phyloP scores from a whole-genome alignment of 64 coral and sea anemone genomes.

The Stichodactyla helianthus region DNA sequence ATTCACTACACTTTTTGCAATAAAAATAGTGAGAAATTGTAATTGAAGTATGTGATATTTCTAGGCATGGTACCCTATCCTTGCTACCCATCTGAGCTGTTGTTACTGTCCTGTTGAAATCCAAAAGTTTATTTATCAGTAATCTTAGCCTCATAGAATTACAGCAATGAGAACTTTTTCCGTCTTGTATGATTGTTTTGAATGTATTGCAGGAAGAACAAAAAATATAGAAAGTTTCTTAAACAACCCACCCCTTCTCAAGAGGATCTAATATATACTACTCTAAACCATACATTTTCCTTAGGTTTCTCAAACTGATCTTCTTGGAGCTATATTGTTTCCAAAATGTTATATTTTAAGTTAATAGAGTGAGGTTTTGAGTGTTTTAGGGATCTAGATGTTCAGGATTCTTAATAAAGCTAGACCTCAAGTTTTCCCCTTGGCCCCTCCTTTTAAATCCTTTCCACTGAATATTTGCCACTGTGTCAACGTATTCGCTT shows the following conservation, averaged over 20 bases:
- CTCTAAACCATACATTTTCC: background rate
- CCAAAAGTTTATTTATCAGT: background rate
- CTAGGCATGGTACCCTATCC: background rate
- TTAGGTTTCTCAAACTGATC: background rate
- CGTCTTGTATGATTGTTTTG: background rate
- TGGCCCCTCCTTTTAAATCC: conserved; percentile 33
- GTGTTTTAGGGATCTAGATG: background rate
- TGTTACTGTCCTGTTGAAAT: background rate
- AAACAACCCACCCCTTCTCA: background rate
- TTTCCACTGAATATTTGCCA: conserved; percentile 12
- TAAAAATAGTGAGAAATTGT: background rate
- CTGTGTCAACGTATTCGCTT: conserved; percentile 5
- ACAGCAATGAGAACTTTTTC: background rate
- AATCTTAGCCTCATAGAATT: background rate
- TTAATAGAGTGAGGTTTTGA: background rate
- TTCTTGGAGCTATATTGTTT: background rate
- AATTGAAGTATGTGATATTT: background rate
- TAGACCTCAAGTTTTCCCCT: background rate
- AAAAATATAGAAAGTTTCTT: background rate
- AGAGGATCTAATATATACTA: background rate
- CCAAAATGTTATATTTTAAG: background rate
- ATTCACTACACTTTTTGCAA: background rate
- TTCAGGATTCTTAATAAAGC: background rate
- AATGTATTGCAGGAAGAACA: background rate
- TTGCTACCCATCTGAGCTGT: background rate